phyloP scores from a whole-genome alignment of 2,113 vertebrate species.

The Craseonycteris thonglongyai region DNA sequence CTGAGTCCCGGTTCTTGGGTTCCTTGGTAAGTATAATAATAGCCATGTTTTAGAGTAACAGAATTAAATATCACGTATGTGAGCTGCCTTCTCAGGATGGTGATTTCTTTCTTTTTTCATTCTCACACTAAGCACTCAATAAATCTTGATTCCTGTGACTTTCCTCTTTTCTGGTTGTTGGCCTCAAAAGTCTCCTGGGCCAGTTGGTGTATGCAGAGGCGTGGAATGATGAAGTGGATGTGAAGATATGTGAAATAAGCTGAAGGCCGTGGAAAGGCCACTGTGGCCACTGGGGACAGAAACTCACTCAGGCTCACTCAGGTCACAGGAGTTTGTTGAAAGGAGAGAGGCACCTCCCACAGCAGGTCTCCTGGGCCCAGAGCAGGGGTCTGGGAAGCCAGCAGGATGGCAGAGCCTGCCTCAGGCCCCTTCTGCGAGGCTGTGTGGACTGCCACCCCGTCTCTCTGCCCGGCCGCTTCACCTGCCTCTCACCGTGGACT shows the following conservation, averaged over 20 bases:
- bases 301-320: neutral
- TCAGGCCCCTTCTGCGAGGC: neutral
- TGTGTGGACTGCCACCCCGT: neutral
- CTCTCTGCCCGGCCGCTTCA: neutral
- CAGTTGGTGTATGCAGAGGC: neutral
- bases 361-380: neutral
- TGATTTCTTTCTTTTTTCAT: neutral
- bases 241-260: neutral
- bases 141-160: neutral
- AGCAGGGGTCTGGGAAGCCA: neutral
- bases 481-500: rapidly evolving
- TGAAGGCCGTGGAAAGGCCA: neutral
- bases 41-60: neutral
- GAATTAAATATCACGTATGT: neutral
- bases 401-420: neutral
- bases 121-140: neutral
- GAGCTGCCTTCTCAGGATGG: neutral
- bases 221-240: neutral
- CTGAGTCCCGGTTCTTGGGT: neutral
- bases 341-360: neutral
- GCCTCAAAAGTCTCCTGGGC: neutral
- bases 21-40: neutral
- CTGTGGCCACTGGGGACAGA: neutral
- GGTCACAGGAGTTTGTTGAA: neutral
- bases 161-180: neutral